These are phyloP conservation scores for Myotis vivesi DNA, from an alignment of 2,797 vertebrate genomes.

Conservation along the genomic window DNA sequence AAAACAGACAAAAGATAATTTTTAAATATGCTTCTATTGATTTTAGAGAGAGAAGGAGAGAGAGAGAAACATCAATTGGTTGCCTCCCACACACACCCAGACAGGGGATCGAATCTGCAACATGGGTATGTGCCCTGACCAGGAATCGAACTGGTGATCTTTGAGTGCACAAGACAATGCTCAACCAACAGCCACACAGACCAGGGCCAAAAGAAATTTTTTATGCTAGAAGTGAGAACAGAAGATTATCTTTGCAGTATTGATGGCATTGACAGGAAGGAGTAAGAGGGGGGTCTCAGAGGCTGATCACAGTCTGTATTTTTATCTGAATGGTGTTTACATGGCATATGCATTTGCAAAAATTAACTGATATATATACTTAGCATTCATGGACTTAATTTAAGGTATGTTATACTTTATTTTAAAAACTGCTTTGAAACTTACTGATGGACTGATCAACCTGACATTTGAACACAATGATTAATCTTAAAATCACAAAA, in stretches of 20 bases:
- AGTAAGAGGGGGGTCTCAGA: no score
- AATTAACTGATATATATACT: not conserved
- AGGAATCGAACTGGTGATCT: not conserved
- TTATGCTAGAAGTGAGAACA: not conserved
- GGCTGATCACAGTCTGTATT: not conserved
- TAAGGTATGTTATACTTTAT: not conserved
- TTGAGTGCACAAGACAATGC: not conserved
- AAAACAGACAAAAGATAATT: not conserved
- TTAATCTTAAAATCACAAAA: slow-evolving; percentile 29
- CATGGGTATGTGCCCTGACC: no score
- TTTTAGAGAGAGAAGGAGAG: no score
- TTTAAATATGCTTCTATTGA: no score
- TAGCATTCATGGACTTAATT: not conserved
- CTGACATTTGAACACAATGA: not conserved
- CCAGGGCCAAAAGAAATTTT: not conserved
- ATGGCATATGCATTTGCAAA: not conserved
- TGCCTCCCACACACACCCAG: no score
- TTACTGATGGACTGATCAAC: not conserved
- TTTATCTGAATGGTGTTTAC: not conserved
- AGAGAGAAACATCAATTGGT: no score
- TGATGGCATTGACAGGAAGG: not conserved
- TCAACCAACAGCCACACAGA: not conserved
- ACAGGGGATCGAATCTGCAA: no score
- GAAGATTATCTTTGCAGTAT: not conserved
- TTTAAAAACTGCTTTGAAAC: not conserved